Percentiles rank a stretch among this genome's conserved stretches.
These are phyloP conservation scores for Rhagoletis zephyria DNA, from an alignment of 1,140 invertebrate genomes.

Conservation along the genomic window DNA sequence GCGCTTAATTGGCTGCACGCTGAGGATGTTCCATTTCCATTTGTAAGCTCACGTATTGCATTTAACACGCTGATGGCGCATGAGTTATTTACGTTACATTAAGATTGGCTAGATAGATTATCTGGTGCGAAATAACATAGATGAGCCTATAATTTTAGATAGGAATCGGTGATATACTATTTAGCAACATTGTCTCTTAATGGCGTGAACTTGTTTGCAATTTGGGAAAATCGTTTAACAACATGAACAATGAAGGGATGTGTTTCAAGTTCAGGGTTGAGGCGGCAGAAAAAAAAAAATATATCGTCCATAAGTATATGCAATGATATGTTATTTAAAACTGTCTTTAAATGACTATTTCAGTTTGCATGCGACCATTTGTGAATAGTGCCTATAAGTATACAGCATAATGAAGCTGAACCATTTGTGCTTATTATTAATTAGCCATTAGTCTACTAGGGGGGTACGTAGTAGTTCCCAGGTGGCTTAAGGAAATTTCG, in stretches of 20 bases:
- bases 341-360: no score
- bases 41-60: not conserved
- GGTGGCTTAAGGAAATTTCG: no score
- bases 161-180: not conserved
- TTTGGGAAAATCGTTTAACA: not conserved
- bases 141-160: slow-evolving; percentile 44
- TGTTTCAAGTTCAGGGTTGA: slow-evolving; percentile 53
- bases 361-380: no score
- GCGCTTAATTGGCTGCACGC: not conserved
- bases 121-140: slow-evolving; percentile 12
- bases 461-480: no score
- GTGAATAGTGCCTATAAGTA: no score
- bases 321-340: no score
- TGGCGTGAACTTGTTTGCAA: slow-evolving; percentile 20
- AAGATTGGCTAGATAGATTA: not conserved
- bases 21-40: slow-evolving; percentile 31
- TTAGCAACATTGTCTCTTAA: not conserved
- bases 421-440: no score
- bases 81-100: not conserved
- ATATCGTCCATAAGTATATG: no score
- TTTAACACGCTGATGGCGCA: not conserved
- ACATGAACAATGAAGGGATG: not conserved
- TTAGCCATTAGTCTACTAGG: no score
- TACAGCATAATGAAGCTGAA: no score
- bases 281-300: not conserved